phyloP scores from a whole-genome alignment of 2,888 invertebrate genomes.

The Busseola fusca region DNA sequence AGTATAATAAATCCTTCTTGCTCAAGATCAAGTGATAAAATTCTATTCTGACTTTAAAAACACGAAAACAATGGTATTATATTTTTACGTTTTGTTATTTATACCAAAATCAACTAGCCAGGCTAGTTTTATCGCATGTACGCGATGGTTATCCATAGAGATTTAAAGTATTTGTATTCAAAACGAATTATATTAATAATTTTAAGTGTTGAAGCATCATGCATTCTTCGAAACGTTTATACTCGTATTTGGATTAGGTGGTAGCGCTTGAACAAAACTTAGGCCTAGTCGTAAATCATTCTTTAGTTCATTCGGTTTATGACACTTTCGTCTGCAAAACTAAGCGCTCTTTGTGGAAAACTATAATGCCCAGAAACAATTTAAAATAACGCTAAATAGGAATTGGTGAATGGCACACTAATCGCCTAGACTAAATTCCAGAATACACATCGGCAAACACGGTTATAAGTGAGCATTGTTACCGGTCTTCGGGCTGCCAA shows the following conservation, averaged over 20 bases:
- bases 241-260: neutral
- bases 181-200: neutral
- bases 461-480: conserved; percentile 30
- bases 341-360: neutral
- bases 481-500: conserved; percentile 22
- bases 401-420: conserved; percentile 12
- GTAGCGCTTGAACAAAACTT: neutral
- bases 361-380: neutral
- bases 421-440: conserved; percentile 16
- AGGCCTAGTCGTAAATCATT: neutral
- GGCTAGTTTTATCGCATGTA: conserved; percentile 8
- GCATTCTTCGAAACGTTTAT: neutral
- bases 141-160: neutral
- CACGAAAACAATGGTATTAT: conserved; percentile 26
- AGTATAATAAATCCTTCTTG: conserved; percentile 21
- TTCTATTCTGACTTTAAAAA: conserved; percentile 26
- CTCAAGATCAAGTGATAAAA: conserved; percentile 17
- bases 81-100: conserved; percentile 11
- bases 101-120: conserved; percentile 12
- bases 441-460: conserved; percentile 15
- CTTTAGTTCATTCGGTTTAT: neutral
- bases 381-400: conserved; percentile 10
- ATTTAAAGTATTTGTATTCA: conserved; percentile 7
- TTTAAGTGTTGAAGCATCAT: neutral
- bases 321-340: neutral